Evolutionary conservation across 2,888 invertebrate species (phyloP), one percentile per base, ranked within the genome.

Genomic region (Eupithecia vulgata): DNA sequence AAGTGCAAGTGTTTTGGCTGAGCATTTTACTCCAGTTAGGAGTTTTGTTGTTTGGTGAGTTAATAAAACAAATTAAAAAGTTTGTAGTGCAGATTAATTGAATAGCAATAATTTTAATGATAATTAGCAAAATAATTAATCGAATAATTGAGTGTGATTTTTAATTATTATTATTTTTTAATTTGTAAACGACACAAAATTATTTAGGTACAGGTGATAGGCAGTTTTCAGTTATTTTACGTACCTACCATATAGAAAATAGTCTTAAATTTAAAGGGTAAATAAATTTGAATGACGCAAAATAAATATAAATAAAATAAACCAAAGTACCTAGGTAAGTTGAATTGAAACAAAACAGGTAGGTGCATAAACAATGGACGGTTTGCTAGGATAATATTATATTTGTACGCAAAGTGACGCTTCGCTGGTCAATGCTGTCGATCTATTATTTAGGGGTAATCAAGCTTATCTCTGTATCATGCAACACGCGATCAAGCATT

Each of bases 1-100:
- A 79, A 81, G 84, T 84, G 84, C 71, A 76, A 72, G 81, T 82
- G 81, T 77, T 74, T 78, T 77, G 70, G 77, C 75, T 80, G 82
- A 79, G 76, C 76, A 68, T 71, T 74, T 76, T 69, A 71, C 77
- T 79, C 77, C 76, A 75, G 73, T 65, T 68, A 75, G 62, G 66
- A 69, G 70, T 71, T 67, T 67, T 71, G 35, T 68, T 75, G 17
- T 72, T 79, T 59, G 79, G 80, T 80, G 65, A 80, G 80, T 68
- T 61, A 34, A 66, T 64, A 34, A 35, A 52, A 40, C 12, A 40
- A 52, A 61, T 30, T 13, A 15, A 59, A 59, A 30, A 30, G 15
- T 13, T 59, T 59, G 8, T 45, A 48, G 1, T 17, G 0, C 6
- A 45, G 7, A 8, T n/a, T 48, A 52, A 45, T 45, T 17, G 7